Evolutionary conservation across 2,888 invertebrate species (phyloP).

Genomic region (Drosophila subsilvestris): DNA sequence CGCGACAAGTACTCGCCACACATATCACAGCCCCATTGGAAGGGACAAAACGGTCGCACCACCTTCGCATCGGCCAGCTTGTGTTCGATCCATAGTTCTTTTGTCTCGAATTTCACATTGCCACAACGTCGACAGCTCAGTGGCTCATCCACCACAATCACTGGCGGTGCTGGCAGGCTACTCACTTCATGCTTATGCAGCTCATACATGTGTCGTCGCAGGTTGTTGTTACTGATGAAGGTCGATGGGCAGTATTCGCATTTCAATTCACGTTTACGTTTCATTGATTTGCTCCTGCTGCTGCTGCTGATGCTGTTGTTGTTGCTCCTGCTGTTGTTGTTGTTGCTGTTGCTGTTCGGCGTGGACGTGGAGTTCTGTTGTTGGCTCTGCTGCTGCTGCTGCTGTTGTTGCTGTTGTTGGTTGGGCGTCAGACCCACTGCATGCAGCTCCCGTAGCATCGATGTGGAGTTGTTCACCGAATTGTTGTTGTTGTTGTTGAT

Average conservation of each 20-base stretch:
- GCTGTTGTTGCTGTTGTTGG: conserved; percentile 65
- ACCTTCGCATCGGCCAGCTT: conserved; percentile 83
- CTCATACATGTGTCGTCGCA: conserved; percentile 83
- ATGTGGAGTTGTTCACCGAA: conserved; percentile 67
- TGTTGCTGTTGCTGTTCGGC: conserved; percentile 81
- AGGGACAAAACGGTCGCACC: conserved; percentile 82
- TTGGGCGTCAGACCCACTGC: conserved; percentile 82
- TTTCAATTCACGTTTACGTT: conserved; percentile 83
- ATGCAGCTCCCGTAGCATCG: conserved; percentile 81
- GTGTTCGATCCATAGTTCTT: conserved; percentile 83
- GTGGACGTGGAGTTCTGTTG: conserved; percentile 70
- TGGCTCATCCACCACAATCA: conserved; percentile 81
- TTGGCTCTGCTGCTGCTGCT: conserved; percentile 60
- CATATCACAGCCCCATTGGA: conserved; percentile 84
- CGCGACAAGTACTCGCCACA: conserved; percentile 84
- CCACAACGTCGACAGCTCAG: conserved; percentile 81
- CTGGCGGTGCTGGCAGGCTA: conserved; percentile 79
- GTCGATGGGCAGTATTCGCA: conserved; percentile 84
- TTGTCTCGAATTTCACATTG: conserved; percentile 78
- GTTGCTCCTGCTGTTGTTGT: conserved; percentile 60
- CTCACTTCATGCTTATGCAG: conserved; percentile 83
- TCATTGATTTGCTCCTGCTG: conserved; percentile 69
- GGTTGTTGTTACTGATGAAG: conserved; percentile 84
- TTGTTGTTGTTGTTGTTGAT: conserved; percentile 66
- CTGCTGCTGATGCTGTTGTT: conserved; percentile 43